These are phyloP conservation scores for Circaetus cinerascens DNA, from an alignment of 2,113 vertebrate species.

Conservation along the genomic window DNA sequence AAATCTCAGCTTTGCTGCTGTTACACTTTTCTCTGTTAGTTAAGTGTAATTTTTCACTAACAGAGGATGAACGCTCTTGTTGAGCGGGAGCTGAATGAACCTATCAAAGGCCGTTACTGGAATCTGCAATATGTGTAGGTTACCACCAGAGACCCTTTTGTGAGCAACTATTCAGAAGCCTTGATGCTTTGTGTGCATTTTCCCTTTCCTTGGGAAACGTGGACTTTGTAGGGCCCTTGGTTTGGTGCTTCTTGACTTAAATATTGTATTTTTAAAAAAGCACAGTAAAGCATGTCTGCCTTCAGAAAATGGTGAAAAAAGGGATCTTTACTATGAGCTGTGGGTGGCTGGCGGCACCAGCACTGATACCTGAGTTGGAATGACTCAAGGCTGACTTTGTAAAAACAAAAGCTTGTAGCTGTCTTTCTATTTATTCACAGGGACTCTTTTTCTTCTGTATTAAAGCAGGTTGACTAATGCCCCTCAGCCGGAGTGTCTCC, in stretches of 20 bases:
- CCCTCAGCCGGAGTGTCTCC: not conserved
- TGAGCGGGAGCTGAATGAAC: not conserved
- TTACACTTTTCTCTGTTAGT: not conserved
- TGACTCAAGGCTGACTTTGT: not conserved
- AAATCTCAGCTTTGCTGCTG: not conserved
- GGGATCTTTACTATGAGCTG: not conserved
- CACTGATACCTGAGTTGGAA: not conserved
- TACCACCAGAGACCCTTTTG: not conserved
- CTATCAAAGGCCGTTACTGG: not conserved
- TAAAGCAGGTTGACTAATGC: not conserved
- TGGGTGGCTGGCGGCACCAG: not conserved
- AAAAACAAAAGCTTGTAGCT: not conserved
- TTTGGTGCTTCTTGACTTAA: not conserved
- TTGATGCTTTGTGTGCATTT: not conserved
- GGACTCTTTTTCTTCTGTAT: not conserved
- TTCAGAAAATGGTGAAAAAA: not conserved
- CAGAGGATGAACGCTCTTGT: not conserved
- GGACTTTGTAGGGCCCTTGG: not conserved
- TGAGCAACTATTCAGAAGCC: not conserved
- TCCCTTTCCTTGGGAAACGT: not conserved
- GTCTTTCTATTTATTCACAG: not conserved
- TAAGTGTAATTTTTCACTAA: not conserved
- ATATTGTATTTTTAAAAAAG: not conserved
- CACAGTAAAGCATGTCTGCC: not conserved
- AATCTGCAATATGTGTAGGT: too few species aligned